These are phyloP conservation scores for Promerops cafer DNA, from an alignment of 2,113 vertebrate genomes.

Conservation along the genomic window DNA sequence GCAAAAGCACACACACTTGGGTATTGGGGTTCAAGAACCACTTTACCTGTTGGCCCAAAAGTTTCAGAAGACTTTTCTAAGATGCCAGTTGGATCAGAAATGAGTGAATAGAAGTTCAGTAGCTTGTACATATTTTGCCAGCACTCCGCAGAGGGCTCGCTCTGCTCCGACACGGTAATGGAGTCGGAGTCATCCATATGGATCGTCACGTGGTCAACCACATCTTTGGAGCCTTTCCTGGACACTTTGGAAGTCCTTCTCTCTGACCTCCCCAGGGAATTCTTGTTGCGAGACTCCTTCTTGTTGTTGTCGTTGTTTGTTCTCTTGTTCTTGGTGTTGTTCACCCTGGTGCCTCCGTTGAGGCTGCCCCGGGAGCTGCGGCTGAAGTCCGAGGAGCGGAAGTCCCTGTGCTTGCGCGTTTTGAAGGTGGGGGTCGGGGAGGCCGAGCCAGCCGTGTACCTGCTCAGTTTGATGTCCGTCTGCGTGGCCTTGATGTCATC, in stretches of 20 bases:
- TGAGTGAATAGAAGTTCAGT: conserved; percentile 97
- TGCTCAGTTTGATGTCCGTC: conserved; percentile 96
- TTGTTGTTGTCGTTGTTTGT: conserved; percentile 76
- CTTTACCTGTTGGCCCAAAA: conserved; percentile 81
- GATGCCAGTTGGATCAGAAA: conserved; percentile 96
- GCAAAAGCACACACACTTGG: neutral
- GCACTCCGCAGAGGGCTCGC: conserved; percentile 96
- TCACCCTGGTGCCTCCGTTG: conserved; percentile 83
- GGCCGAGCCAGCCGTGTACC: conserved; percentile 94
- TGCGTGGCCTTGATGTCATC: conserved; percentile 97
- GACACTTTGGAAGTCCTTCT: conserved; percentile 93
- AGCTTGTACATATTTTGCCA: conserved; percentile 99
- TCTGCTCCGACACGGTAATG: conserved; percentile 97
- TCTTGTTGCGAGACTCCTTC: conserved; percentile 86
- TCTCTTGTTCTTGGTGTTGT: conserved; percentile 85
- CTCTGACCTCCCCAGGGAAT: conserved; percentile 86
- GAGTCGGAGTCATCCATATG: conserved; percentile 98
- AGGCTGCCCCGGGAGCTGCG: conserved; percentile 93
- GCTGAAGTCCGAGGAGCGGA: conserved; percentile 94
- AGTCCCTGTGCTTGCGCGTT: conserved; percentile 87
- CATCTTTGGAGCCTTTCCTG: conserved; percentile 93
- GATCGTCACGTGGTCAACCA: conserved; percentile 93
- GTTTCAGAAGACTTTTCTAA: conserved; percentile 92
- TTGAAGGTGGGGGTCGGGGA: conserved; percentile 96
- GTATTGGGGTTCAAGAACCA: neutral